Evolutionary conservation across 2,888 invertebrate species (phyloP).

Genomic region (Hedya salicella): DNA sequence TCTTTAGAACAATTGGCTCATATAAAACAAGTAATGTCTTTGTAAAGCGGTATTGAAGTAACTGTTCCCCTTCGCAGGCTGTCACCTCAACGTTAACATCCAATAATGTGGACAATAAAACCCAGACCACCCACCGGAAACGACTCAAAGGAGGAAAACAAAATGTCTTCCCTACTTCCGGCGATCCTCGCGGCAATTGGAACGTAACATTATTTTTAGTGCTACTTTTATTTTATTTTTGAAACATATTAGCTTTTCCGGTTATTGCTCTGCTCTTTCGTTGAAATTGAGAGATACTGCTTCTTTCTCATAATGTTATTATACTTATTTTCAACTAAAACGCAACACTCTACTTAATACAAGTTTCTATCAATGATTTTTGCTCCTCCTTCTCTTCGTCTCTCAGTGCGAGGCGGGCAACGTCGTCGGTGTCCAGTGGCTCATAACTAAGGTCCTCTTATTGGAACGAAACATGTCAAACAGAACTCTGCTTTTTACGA

Average conservation of each 20-base stretch:
- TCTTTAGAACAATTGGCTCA: neutral
- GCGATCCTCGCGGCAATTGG: slow-evolving; percentile 23
- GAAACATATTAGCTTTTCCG: neutral
- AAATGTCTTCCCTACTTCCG: slow-evolving; percentile 38
- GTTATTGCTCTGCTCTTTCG: neutral
- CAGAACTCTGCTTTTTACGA: no score
- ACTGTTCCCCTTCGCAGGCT: neutral
- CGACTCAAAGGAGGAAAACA: slow-evolving; percentile 37
- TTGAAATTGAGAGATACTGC: no score
- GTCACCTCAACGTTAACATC: slow-evolving; percentile 33
- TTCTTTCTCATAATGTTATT: no score
- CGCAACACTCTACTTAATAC: no score
- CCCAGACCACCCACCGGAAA: slow-evolving; percentile 21
- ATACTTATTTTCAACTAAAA: no score
- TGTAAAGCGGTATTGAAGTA: neutral
- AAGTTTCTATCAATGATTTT: no score
- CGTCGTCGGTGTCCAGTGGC: no score
- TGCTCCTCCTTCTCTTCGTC: no score
- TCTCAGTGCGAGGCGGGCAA: no score
- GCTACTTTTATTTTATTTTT: slow-evolving; percentile 18
- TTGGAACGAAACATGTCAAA: no score
- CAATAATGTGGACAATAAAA: slow-evolving; percentile 38
- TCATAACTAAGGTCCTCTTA: no score
- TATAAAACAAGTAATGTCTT: neutral
- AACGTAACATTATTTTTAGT: slow-evolving; percentile 28